Evolutionary conservation across 2,113 vertebrate genomes (phyloP).

Genomic region (Ranitomeya imitator): DNA sequence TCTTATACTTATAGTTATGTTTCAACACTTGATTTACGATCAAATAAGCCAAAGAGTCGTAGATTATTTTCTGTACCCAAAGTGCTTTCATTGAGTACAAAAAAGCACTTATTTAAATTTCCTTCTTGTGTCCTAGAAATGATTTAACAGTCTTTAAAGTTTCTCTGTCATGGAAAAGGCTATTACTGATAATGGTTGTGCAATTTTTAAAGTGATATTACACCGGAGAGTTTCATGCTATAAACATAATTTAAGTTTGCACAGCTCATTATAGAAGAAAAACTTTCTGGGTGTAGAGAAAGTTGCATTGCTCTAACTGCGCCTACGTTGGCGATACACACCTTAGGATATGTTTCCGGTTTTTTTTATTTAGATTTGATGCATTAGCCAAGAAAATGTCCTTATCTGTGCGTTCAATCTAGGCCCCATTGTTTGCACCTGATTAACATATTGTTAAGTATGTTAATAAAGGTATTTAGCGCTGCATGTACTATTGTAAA

Average conservation of each 20-base stretch:
- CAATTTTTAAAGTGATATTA: conserved; percentile 15
- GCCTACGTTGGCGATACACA: background rate
- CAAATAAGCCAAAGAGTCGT: conserved; percentile 7
- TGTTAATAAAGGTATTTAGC: too few species aligned
- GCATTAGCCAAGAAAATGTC: too few species aligned
- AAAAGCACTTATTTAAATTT: conserved; percentile 31
- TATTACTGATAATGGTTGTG: background rate
- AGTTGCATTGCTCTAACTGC: background rate
- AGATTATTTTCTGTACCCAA: conserved; percentile 20
- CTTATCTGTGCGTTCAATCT: background rate
- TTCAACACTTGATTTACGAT: conserved; percentile 16
- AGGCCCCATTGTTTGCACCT: background rate
- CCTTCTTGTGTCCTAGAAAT: conserved; percentile 5
- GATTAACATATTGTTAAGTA: too few species aligned
- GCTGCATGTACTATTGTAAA: too few species aligned
- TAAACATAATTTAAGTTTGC: background rate
- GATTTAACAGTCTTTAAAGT: conserved; percentile 1
- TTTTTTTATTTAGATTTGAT: background rate
- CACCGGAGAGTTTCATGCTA: background rate
- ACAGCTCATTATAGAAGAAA: background rate
- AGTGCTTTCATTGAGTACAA: conserved; percentile 14
- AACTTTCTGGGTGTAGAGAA: background rate
- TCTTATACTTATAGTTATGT: background rate
- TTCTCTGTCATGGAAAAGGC: conserved; percentile 14
- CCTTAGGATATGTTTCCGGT: background rate